phyloP scores from a whole-genome alignment of 2,113 vertebrate genomes.

The Carlito syrichta region DNA sequence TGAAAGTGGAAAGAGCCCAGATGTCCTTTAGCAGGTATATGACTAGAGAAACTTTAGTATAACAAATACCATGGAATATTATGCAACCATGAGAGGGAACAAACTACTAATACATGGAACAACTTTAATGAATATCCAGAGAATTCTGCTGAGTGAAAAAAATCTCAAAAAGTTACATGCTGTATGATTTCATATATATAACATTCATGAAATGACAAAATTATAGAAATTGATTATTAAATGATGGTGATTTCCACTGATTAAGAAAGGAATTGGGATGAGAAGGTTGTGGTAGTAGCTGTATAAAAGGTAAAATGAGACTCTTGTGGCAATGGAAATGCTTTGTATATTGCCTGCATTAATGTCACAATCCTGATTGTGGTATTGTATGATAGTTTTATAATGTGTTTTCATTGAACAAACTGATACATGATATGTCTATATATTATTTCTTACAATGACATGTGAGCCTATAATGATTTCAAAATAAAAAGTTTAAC shows the following conservation, averaged over 20 bases:
- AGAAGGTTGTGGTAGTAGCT: neutral
- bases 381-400: neutral
- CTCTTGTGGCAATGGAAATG: neutral
- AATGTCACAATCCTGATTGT: neutral
- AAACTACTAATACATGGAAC: neutral
- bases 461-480: neutral
- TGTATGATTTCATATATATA: neutral
- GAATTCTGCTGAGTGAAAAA: neutral
- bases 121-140: neutral
- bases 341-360: neutral
- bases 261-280: neutral
- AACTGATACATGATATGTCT: neutral
- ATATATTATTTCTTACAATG: neutral
- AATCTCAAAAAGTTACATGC: neutral
- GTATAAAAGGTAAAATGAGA: neutral
- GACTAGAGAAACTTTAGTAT: neutral
- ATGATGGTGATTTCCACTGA: neutral
- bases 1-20: neutral
- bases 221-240: neutral
- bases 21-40: neutral
- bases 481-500: slow-evolving; percentile 17
- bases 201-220: slow-evolving; percentile 3
- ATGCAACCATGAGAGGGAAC: neutral
- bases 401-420: neutral
- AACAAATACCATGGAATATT: neutral